Evolutionary conservation across 2,888 invertebrate genomes (phyloP), one percentile per base, ranked within the genome.

Genomic region (Troglohyphantes excavatus): DNA sequence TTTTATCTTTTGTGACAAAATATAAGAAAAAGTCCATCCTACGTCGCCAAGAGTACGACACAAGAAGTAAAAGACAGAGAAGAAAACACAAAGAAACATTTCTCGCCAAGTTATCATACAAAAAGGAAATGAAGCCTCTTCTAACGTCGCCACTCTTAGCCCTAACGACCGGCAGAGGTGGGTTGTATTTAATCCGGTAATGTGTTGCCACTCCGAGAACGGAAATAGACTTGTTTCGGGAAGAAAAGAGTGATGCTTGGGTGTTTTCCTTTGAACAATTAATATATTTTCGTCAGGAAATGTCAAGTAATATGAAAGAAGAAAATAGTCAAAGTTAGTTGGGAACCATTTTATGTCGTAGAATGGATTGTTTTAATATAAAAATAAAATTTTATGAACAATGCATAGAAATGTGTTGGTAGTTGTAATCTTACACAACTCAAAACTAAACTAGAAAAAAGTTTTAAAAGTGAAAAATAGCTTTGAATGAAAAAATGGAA

Each of bases 121-220:
- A 27, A n/a, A n/a, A 73, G 53, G 73, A 73, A 73, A 73, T 59
- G 73, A 73, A 73, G 39, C 70, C 70, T 13, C 43, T 70, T 70
- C 70, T 43, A 70, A 23, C 23, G 26, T 26, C 17, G 53, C 7
- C 26, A 23, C 53, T 53, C 53, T 73, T 70, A 70, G 46, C 29
- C 53, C 27, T 73, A 73, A 73, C 73, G 73, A 53, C 27, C 59
- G 27, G 6, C 73, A 43, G 70, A 17, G 59, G 11, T 33, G 73
- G n/a, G 73, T n/a, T 73, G 27, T 53, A 53, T 43, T 73, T 53
- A 73, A 73, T 73, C 53, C 59, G 73, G 53, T 73, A 73, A 73
- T 73, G 73, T 26, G 73, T 53, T 27, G 59, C 46, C 46, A 73
- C 26, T 73, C 27, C 27, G 2, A 29, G 17, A n/a, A 9, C 27